Percentiles rank a stretch among this genome's conserved stretches.
Conservation (phyloP, 92 coral and sea anemone genomes). For the Zoanthus solanderi region DNA sequence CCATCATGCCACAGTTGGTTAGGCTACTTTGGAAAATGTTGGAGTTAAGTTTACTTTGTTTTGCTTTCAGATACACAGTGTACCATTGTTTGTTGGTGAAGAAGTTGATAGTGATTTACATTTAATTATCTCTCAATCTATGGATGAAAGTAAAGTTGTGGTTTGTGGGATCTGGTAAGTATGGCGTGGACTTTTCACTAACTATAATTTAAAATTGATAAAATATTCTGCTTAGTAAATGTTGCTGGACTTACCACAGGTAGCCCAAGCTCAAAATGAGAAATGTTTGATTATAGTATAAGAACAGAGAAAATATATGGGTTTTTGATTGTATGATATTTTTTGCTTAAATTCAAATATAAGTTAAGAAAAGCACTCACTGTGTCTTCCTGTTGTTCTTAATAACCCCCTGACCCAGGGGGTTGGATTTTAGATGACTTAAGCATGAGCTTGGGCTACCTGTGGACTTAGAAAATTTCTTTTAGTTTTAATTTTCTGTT, state of each 20-base stretch:
- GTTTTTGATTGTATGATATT: no score
- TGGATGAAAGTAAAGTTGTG: slow-evolving; percentile 77
- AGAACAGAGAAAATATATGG: no score
- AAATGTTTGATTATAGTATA: neutral
- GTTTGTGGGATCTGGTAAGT: slow-evolving; percentile 90
- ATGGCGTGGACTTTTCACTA: neutral
- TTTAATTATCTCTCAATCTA: slow-evolving; percentile 81
- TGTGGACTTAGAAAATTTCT: neutral
- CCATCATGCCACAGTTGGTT: no score
- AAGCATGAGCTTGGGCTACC: neutral
- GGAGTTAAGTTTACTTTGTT: neutral
- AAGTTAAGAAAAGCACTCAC: no score
- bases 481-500: neutral
- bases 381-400: no score
- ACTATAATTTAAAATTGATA: neutral
- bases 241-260: neutral
- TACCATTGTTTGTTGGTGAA: slow-evolving; percentile 75
- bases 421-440: no score
- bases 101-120: slow-evolving; percentile 74
- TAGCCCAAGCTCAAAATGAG: no score
- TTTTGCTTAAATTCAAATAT: no score
- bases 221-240: neutral
- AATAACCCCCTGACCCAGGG: no score
- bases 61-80: slow-evolving; percentile 71
- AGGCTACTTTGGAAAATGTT: neutral